Base-by-base conservation (phyloP, 1,140 invertebrate species). In the Pseudobourletiella spinata region DNA sequence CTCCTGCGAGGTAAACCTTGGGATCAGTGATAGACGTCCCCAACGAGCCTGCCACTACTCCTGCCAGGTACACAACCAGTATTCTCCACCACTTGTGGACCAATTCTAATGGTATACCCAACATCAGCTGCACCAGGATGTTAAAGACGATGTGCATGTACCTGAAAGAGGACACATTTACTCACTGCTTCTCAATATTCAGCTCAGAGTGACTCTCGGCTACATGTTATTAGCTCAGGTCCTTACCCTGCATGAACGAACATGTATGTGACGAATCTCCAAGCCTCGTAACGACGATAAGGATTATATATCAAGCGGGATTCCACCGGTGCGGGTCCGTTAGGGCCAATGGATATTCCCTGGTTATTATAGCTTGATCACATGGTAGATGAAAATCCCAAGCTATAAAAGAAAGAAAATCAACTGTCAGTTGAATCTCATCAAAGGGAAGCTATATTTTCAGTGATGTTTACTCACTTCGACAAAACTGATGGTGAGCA, bases 181-280 rank as follows among this genome's bases (percentile, higher is more conserved):
- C n/a, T n/a, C n/a, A n/a, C n/a, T n/a, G n/a, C n/a, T n/a, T n/a
- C n/a, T n/a, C n/a, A n/a, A n/a, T n/a, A n/a, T n/a, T n/a, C n/a
- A n/a, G n/a, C n/a, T n/a, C n/a, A n/a, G n/a, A n/a, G n/a, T n/a
- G n/a, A n/a, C n/a, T n/a, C n/a, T n/a, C n/a, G n/a, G n/a, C n/a
- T n/a, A n/a, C n/a, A n/a, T n/a, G n/a, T n/a, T n/a, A n/a, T n/a
- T n/a, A n/a, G n/a, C n/a, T n/a, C n/a, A n/a, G n/a, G 46, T 32
- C 79, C 82, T 80, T 74, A 87, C 87, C 92, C 92, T 61, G 93
- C 86, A 76, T 98, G 95, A 32, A 98, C 93, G 73, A 98, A 86
- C 90, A 97, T 96, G 74, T 98, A 98, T 1, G 89, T 89, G 8
- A 97, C 51, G 74, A 86, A 98, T 69, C 95, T 81, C 92, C 92